Base-by-base conservation (phyloP, 2,888 invertebrate genomes). In the Xylocampa areola region DNA sequence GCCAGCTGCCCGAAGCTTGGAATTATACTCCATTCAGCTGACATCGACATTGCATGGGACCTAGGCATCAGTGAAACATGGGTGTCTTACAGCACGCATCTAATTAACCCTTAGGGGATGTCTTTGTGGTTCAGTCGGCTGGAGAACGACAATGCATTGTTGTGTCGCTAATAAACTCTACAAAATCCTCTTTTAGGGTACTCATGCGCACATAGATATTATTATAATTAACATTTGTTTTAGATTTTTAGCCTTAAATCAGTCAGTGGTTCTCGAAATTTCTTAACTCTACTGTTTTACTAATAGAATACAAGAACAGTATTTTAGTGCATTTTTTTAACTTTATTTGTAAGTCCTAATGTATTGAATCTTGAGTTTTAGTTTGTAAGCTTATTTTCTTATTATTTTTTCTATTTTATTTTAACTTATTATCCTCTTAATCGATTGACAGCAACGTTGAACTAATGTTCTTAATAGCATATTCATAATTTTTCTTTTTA, bases 161-260 rank as follows among this genome's bases (percentile, higher is more conserved):
- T 4, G 25, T 8, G 6, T 23, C 14, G 7, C 10, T 2, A 4
- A 11, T 6, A 23, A 17, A 11, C 6, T 11, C 10, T 10, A 4
- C 25, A 33, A n/a, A n/a, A 33, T 27, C 7, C 23, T 7, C n/a
- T 0, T 25, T 41, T 21, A 32, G 6, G 25, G 30, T 41, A 63
- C 52, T 21, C 17, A 63, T 25, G 41, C 63, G 37, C 39, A 35
- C 4, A 35, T 8, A 32, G 53, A 52, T 63, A 59, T 63, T 63
- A 52, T 63, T 52, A 41, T 41, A 8, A 14, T 32, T 8, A 3
- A 17, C 4, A 17, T 10, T 30, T 16, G 2, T 17, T 35, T 35
- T 17, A 10, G 8, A 1, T 10, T 3, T 17, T 35, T 4, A 2
- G 16, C 33, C n/a, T 16, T 1, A 17, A 0, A 3, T 17, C 1